Evolutionary conservation across 37 sponge, comb jelly and placozoan genomes (phyloP).

Genomic region (Chondrilla cf. caribensis): DNA sequence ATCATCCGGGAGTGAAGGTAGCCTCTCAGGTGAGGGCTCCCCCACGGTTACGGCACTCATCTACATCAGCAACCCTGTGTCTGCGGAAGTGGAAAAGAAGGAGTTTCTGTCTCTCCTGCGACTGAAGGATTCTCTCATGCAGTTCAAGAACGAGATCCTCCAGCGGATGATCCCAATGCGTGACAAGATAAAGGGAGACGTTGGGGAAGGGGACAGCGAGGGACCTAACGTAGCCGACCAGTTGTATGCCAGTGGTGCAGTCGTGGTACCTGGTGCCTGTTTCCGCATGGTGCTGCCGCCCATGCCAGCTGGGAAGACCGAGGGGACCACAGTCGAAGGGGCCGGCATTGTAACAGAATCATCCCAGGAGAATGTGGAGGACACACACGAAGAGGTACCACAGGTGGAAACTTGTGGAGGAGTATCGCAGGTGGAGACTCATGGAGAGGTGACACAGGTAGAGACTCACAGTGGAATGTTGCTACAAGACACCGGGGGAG

Average conservation of each 20-base stretch:
- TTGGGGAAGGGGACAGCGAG: background rate
- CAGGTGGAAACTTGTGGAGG: too few relatives aligned
- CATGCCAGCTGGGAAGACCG: background rate
- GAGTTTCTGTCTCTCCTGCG: constrained; percentile 59
- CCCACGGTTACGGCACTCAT: constrained; percentile 41
- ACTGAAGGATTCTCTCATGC: constrained; percentile 58
- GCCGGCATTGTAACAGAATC: too few relatives aligned
- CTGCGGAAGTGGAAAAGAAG: constrained; percentile 34
- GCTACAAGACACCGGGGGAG: too few relatives aligned
- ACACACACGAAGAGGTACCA: background rate
- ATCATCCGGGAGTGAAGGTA: background rate
- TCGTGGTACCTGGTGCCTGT: background rate
- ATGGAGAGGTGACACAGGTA: background rate
- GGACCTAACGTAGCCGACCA: background rate
- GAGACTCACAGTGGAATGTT: too few relatives aligned
- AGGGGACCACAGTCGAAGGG: too few relatives aligned
- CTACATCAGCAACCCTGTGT: constrained; percentile 22
- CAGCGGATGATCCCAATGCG: constrained; percentile 10
- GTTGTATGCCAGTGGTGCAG: constrained; percentile 11
- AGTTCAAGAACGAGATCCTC: constrained; percentile 36
- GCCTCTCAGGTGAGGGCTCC: background rate
- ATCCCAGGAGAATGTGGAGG: background rate
- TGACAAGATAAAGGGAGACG: background rate
- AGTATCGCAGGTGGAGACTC: too few relatives aligned
- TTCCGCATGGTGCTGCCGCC: constrained; percentile 8